phyloP scores from a whole-genome alignment of 1,140 invertebrate species.

The Arctopsyche grandis region DNA sequence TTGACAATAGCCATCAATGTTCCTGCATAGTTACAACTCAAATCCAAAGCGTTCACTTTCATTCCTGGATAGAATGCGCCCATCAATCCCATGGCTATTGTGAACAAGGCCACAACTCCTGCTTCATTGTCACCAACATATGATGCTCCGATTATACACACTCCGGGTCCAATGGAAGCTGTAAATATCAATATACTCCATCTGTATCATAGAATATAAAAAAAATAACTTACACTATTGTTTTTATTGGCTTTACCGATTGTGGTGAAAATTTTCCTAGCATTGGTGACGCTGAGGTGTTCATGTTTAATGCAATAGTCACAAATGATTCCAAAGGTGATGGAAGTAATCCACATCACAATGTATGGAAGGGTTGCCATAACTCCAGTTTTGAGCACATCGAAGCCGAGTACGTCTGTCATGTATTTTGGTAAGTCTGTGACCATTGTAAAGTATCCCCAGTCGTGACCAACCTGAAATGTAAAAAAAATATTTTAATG shows the following conservation, averaged over 20 bases:
- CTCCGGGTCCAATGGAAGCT: constrained; percentile 68
- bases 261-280: constrained; percentile 71
- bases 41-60: constrained; percentile 80
- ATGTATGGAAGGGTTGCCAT: constrained; percentile 71
- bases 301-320: constrained; percentile 69
- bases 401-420: constrained; percentile 81
- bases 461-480: constrained; percentile 79
- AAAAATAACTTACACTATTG: too few species aligned
- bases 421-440: constrained; percentile 89
- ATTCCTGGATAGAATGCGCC: constrained; percentile 76
- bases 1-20: constrained; percentile 84
- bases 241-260: constrained; percentile 65
- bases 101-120: constrained; percentile 70
- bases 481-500: constrained; percentile 13
- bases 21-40: constrained; percentile 82
- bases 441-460: constrained; percentile 86
- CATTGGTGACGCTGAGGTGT: constrained; percentile 66
- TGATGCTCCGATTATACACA: constrained; percentile 70
- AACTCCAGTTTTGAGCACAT: constrained; percentile 74
- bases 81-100: constrained; percentile 75
- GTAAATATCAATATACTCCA: constrained; percentile 51
- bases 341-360: constrained; percentile 73
- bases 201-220: not conserved
- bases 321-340: constrained; percentile 68
- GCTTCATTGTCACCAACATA: constrained; percentile 67